Evolutionary conservation across 2,888 invertebrate genomes (phyloP).

Genomic region (Diogma glabrata): DNA sequence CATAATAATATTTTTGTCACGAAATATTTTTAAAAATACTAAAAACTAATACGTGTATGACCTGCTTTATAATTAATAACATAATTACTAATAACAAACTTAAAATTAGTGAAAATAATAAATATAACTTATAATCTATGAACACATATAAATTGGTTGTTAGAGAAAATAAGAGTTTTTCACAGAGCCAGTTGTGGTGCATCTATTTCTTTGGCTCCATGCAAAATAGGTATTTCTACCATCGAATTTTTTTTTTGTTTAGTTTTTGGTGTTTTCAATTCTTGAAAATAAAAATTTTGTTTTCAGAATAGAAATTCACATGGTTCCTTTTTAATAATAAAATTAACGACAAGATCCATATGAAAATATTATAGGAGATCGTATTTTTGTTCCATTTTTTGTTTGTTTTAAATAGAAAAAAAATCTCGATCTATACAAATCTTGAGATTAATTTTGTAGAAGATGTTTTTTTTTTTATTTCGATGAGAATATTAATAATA

Average conservation of each 20-base stretch:
- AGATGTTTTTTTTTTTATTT: no score
- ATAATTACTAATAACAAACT: slow-evolving; percentile 1
- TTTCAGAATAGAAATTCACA: slow-evolving; percentile 44
- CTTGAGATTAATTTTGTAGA: no score
- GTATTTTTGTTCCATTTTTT: no score
- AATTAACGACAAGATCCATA: slow-evolving; percentile 6
- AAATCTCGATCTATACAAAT: no score
- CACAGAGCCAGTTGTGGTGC: not conserved
- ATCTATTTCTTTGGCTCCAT: slow-evolving; percentile 43
- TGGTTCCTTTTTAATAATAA: slow-evolving; percentile 45
- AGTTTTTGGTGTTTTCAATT: not conserved
- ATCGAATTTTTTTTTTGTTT: slow-evolving; percentile 6
- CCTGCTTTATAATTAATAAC: no score
- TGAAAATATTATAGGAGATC: no score
- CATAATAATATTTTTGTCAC: no score
- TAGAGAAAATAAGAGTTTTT: slow-evolving; percentile 9
- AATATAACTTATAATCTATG: slow-evolving; percentile 2
- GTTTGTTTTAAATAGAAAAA: no score
- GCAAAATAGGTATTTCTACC: slow-evolving; percentile 58
- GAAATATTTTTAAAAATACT: no score
- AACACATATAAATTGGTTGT: not conserved
- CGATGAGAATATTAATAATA: no score
- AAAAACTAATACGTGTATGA: no score
- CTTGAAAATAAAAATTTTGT: not conserved
- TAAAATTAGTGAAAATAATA: not conserved